Percentiles rank a stretch among this genome's conserved stretches.
Conservation (phyloP, 2,113 vertebrate genomes). For the Megaleporinus macrocephalus region DNA sequence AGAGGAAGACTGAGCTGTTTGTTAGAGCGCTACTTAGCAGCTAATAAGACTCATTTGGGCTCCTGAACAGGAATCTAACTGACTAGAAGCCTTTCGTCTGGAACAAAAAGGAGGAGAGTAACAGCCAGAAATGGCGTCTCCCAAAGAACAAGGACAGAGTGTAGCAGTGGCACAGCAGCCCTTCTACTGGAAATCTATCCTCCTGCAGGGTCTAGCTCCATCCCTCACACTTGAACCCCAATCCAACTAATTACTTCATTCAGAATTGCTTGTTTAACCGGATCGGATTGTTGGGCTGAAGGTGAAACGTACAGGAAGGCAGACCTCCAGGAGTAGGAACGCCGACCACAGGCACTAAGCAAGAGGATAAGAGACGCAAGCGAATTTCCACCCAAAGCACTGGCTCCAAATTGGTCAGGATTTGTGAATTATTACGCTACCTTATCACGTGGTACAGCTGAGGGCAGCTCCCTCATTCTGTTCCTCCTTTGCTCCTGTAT, state of each 20-base stretch:
- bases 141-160: neutral
- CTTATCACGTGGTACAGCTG: conserved; percentile 89
- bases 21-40: conserved; percentile 53
- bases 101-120: neutral
- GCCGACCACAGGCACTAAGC: neutral
- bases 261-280: neutral
- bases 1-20: conserved; percentile 55
- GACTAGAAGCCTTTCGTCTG: neutral
- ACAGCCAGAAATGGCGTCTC: neutral
- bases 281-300: neutral
- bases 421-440: conserved; percentile 68
- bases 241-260: neutral
- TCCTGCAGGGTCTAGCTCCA: neutral
- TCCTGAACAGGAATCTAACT: neutral
- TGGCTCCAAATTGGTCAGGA: neutral
- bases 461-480: conserved; percentile 88
- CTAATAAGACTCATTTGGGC: neutral
- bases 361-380: neutral
- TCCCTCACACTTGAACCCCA: neutral
- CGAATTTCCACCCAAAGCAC: neutral
- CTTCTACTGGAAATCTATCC: neutral
- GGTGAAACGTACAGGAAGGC: neutral
- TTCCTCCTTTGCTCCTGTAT: conserved; percentile 94
- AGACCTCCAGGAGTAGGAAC: neutral
- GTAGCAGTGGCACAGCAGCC: neutral